Base-by-base conservation (phyloP, 2,113 vertebrate genomes). In the Gymnorhina tibicen region DNA sequence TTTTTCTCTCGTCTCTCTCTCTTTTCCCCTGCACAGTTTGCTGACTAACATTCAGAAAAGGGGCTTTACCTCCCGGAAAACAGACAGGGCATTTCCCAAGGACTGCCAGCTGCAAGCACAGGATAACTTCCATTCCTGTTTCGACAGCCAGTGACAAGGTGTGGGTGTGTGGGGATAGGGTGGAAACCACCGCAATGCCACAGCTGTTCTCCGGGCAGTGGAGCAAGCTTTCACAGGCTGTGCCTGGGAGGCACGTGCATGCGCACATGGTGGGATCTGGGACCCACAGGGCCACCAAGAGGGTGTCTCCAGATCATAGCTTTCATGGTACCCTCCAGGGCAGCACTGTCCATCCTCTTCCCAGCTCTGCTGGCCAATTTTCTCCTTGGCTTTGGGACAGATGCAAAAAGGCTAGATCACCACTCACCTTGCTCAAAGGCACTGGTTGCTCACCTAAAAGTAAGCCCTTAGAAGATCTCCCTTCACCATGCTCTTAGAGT, bases 21-120 rank as follows among this genome's bases (percentile, higher is more conserved):
- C 13, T 64, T 72, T 89, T 62, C 10, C 23, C 41, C 49, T 86
- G 32, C 20, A 39, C 9, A 75, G 41, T 63, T 92, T 62, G 33
- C 62, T 42, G 76, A 44, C 44, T 87, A 86, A 76, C 3, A 3
- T 85, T 58, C 62, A 93, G 86, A 82, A 83, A 85, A 60, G 28
- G 37, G 22, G 14, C 85, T 91, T 91, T 81, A 63, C 86, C 49
- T 95, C 64, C 60, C 33, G 39, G 81, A 89, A 95, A 91, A 92
- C 24, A 76, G 72, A 70, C 30, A 46, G 81, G 27, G 73, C 24
- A 83, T 49, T 53, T 93, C 79, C 82, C 76, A 78, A 81, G 69
- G 70, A 53, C 67, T 89, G 44, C 62, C 7, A 15, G 92, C 53
- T 79, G 64, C 69, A 79, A 92, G 62, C 22, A 87, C 2, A 5